Evolutionary conservation across 1,140 invertebrate genomes (phyloP), one percentile per base, ranked within the genome.

Genomic region (Drosophila sulfurigaster): DNA sequence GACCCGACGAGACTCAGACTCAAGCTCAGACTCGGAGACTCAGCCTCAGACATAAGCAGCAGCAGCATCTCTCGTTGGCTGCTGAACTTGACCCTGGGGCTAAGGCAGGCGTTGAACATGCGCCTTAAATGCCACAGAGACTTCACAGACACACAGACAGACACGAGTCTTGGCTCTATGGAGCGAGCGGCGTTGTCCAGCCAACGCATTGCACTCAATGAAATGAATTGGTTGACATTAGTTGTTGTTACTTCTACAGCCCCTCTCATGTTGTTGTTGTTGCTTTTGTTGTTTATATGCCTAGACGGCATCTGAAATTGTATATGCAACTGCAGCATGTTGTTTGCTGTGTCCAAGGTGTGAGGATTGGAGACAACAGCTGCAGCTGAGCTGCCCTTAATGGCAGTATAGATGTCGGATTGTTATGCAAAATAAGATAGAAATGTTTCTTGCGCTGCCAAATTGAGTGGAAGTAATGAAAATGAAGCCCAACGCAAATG

Each of bases 211-310:
- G 85, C 85, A 87, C 85, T 87, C 85, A 81, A 89, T 87, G 85
- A 87, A 87, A 87, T 87, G 83, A 87, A 87, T 87, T 87, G 83
- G 80, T 87, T 87, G 82, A 87, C 82, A 87, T 87, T 87, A 88
- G 81, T 79, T 75, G 45, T 57, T 64, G 78, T 67, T 77, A 69
- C 62, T 76, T 57, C 20, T 25, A 20, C 63, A 45, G 45, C 38
- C 59, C 49, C 25, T 20, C 20, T 20, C 20, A 20, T 20, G 20
- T 20, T 20, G 20, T 20, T 16, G 16, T 46, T 51, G 54, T 16
- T 58, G 45, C 20, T 57, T 41, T 46, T 63, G 67, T 56, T 70
- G 58, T 54, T 54, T 62, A 48, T 71, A 60, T 41, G 63, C 38
- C 75, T 73, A 72, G 57, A 58, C 56, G 35, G 57, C 63, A 85